phyloP scores from a whole-genome alignment of 1,140 invertebrate genomes.

The Dinothrombium tinctorium region DNA sequence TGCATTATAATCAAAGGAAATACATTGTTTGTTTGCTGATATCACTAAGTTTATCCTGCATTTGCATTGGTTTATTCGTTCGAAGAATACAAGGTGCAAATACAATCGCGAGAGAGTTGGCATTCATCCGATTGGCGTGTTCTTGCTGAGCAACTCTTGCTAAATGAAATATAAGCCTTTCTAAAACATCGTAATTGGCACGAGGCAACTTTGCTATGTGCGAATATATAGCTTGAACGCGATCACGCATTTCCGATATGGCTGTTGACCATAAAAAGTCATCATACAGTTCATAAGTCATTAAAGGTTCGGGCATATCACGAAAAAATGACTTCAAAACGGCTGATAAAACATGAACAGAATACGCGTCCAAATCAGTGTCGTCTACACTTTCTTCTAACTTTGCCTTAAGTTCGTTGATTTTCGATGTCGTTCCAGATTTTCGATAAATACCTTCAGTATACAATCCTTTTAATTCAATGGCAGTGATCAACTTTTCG shows the following conservation, averaged over 20 bases:
- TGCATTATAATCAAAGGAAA: conserved; percentile 11
- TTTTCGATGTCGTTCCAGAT: conserved; percentile 39
- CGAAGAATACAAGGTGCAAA: conserved; percentile 81
- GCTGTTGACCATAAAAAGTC: conserved; percentile 61
- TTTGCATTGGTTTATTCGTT: conserved; percentile 55
- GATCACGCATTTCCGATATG: conserved; percentile 12
- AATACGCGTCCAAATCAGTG: conserved; percentile 28
- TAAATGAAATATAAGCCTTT: conserved; percentile 75
- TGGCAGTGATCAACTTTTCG: conserved; percentile 59
- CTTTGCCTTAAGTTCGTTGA: conserved; percentile 21
- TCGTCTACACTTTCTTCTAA: conserved; percentile 27
- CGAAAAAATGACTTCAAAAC: conserved; percentile 76
- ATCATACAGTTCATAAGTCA: conserved; percentile 81
- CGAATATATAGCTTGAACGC: conserved; percentile 13
- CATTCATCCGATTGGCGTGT: conserved; percentile 70
- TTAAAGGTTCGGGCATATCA: conserved; percentile 71
- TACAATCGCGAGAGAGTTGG: conserved; percentile 70
- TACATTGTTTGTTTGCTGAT: conserved; percentile 25
- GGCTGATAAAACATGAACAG: conserved; percentile 67
- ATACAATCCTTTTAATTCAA: conserved; percentile 74
- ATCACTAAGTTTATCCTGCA: conserved; percentile 57
- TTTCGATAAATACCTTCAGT: conserved; percentile 82
- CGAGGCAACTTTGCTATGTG: conserved; percentile 60
- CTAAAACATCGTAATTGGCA: conserved; percentile 68
- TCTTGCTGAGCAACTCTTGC: conserved; percentile 63